Conservation (phyloP, 1,140 invertebrate genomes). For the Archivesica marissinica region DNA sequence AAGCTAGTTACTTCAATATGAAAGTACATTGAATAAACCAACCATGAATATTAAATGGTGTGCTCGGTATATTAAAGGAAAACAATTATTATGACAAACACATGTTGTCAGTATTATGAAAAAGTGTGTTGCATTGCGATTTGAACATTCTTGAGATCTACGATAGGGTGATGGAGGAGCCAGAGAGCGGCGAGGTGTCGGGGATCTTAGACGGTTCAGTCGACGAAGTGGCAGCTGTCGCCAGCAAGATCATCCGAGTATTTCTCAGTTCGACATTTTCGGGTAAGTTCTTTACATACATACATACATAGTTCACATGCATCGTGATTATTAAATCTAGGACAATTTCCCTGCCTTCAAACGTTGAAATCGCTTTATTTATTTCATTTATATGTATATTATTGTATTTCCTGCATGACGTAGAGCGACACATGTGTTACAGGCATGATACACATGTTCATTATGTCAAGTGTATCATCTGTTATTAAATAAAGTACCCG, state of each 20-base stretch:
- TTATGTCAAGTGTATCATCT: too few relatives aligned
- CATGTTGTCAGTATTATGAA: not conserved
- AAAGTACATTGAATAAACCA: not conserved
- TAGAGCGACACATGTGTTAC: too few relatives aligned
- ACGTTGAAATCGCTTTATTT: too few relatives aligned
- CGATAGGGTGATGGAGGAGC: conserved; percentile 3
- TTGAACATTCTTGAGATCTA: not conserved
- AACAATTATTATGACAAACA: not conserved
- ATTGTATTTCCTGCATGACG: too few relatives aligned
- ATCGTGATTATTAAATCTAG: too few relatives aligned
- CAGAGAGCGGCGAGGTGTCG: not conserved
- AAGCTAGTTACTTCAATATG: not conserved
- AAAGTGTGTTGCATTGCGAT: not conserved
- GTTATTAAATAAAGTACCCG: too few relatives aligned
- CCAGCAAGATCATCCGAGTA: conserved; percentile 63
- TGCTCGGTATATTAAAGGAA: not conserved
- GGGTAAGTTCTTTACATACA: conserved; percentile 63
- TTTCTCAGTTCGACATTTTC: conserved; percentile 70
- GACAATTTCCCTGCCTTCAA: too few relatives aligned
- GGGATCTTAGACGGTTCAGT: conserved; percentile 48
- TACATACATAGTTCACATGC: too few relatives aligned
- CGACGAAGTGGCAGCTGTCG: conserved; percentile 9
- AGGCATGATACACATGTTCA: too few relatives aligned
- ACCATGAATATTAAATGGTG: not conserved
- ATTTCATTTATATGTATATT: too few relatives aligned